Conservation (phyloP, 2,797 vertebrate species). For the Avahi laniger region DNA sequence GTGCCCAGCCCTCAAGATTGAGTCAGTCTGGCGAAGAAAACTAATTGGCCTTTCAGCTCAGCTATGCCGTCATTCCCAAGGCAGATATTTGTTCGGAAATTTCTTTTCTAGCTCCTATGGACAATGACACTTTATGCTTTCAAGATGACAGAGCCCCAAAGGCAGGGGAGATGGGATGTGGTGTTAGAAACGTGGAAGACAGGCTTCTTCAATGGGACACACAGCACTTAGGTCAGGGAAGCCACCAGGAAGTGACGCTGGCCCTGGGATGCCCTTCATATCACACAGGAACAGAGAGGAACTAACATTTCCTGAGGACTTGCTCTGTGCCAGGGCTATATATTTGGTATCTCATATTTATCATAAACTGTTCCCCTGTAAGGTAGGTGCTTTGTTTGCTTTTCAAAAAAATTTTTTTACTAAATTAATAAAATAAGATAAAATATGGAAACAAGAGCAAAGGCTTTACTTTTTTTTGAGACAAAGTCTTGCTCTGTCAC, state of each 20-base stretch:
- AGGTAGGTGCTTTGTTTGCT: not conserved
- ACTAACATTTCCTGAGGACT: not conserved
- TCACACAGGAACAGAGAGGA: not conserved
- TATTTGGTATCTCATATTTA: not conserved
- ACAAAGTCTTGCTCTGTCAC: not conserved
- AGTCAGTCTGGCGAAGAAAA: not conserved
- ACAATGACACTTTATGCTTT: not conserved
- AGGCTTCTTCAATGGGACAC: not conserved
- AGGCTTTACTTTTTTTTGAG: no score
- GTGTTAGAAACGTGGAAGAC: not conserved
- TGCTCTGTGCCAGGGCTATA: not conserved
- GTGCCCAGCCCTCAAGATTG: not conserved
- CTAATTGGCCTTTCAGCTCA: not conserved
- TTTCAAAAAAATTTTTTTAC: not conserved
- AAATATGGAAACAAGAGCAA: no score
- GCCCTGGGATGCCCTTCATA: not conserved
- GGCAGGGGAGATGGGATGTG: not conserved
- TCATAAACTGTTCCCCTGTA: not conserved
- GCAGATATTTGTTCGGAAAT: not conserved
- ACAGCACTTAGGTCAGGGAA: not conserved
- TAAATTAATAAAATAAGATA: no score
- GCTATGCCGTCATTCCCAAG: not conserved
- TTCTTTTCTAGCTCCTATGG: not conserved
- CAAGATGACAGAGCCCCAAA: not conserved
- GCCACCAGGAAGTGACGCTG: not conserved